Evolutionary conservation across 2,113 vertebrate genomes (phyloP).

Genomic region (Ophiodon elongatus): DNA sequence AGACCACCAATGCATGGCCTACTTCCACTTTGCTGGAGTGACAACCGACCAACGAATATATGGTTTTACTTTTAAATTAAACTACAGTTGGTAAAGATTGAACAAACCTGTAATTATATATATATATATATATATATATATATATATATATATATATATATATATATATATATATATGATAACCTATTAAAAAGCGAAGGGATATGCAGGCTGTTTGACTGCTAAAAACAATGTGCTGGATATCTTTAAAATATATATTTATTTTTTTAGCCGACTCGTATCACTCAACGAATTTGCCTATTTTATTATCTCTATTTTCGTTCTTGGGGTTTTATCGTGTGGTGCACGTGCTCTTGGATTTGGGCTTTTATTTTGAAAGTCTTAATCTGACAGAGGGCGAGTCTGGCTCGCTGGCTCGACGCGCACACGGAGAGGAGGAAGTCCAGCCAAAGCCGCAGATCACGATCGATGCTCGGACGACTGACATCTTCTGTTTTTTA

Average conservation of each 20-base stretch:
- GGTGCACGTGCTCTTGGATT: background rate
- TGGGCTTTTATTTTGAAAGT: conserved; percentile 54
- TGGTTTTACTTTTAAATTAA: background rate
- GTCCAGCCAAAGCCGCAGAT: background rate
- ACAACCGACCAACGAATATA: background rate
- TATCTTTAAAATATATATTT: background rate
- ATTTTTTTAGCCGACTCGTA: background rate
- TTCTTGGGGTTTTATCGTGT: background rate
- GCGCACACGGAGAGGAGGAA: conserved; percentile 39
- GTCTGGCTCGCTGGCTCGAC: background rate
- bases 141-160: too few relatives aligned
- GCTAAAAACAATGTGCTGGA: background rate
- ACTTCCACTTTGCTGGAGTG: background rate
- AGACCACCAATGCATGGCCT: background rate
- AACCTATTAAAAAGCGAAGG: background rate
- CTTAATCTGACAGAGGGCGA: fast-evolving
- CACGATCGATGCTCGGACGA: background rate
- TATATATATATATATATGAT: too few relatives aligned
- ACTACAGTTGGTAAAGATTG: background rate
- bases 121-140: too few relatives aligned
- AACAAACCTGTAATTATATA: too few relatives aligned
- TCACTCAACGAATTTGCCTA: background rate
- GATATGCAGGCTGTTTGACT: too few relatives aligned
- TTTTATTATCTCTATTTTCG: background rate
- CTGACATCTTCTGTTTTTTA: too few relatives aligned